phyloP scores from a whole-genome alignment of 2,888 invertebrate species.

The Xylophagus ater region DNA sequence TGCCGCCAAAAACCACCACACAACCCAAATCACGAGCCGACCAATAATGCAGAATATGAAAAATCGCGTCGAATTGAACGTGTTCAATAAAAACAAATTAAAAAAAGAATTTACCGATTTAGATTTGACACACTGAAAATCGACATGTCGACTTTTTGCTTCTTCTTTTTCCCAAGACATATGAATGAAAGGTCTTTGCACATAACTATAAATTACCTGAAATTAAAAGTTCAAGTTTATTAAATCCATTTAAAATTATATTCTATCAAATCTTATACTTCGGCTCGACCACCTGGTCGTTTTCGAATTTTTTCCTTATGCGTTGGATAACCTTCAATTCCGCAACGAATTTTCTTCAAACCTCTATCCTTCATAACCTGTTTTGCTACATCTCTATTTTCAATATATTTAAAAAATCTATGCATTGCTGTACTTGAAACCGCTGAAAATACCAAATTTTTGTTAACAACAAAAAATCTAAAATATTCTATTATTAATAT shows the following conservation, averaged over 20 bases:
- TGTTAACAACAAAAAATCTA: conserved; percentile 15
- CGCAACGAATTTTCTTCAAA: conserved; percentile 94
- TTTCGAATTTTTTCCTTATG: conserved; percentile 98
- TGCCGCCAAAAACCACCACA: too few species aligned
- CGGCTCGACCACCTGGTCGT: conserved; percentile 86
- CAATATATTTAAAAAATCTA: conserved; percentile 98
- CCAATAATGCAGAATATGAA: too few species aligned
- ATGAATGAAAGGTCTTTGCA: conserved; percentile 96
- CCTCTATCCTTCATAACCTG: conserved; percentile 98
- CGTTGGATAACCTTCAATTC: conserved; percentile 98
- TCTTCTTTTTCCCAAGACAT: conserved; percentile 96
- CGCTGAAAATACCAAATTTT: conserved; percentile 54
- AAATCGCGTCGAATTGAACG: too few species aligned
- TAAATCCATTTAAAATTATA: not conserved
- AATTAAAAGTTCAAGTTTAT: not conserved
- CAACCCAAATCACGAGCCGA: too few species aligned
- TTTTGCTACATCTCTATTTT: conserved; percentile 98
- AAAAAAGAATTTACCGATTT: too few species aligned
- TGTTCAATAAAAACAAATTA: too few species aligned
- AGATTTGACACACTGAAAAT: conserved; percentile 97
- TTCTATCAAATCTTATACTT: conserved; percentile 50
- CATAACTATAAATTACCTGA: conserved; percentile 86
- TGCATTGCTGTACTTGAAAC: conserved; percentile 92
- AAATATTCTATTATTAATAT: not conserved
- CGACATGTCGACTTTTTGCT: conserved; percentile 96